Evolutionary conservation across 2,113 vertebrate genomes (phyloP), one percentile per base, ranked within the genome.

Genomic region (Thymallus thymallus): DNA sequence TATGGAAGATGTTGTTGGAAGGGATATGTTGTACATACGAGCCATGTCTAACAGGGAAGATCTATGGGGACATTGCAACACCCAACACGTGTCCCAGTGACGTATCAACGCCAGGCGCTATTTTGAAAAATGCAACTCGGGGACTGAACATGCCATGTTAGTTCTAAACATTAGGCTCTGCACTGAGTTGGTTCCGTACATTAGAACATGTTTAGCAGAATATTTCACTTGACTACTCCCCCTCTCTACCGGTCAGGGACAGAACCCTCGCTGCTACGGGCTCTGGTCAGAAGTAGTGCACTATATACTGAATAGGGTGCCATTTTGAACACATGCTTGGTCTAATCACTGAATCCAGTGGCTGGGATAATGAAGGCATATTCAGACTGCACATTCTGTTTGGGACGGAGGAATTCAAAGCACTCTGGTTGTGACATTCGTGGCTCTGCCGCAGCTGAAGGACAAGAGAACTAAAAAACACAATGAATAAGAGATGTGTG

Each of bases 221-320:
- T 1, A 60, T 23, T 60, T 6, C 18, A n/a, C 56, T 60, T 23
- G 74, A 85, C 76, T 77, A 80, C 80, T 80, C 80, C 61, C 80
- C 61, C 4, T 18, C 48, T 18, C 16, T 5, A 10, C 69, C 79
- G 65, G 67, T 23, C 18, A 60, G 56, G 56, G 56, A 60, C n/a
- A 60, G n/a, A 60, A 51, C n/a, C 9, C 56, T 16, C 6, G 3
- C 56, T 55, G 16, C 12, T 55, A 55, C 4, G 18, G 51, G 18
- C 12, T 4, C 67, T 41, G 48, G 45, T 75, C 66, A 69, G n/a
- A 18, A 70, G 13, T 18, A 74, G 41, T 1, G 2, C n/a, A 60
- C 56, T 60, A 60, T 13, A n/a, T 22, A n/a, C 2, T n/a, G n/a
- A 60, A 51, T 41, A 41, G 35, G 35, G 35, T 10, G 0, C 9